phyloP scores from a whole-genome alignment of 2,888 invertebrate species.

The Brachyptera putata region DNA sequence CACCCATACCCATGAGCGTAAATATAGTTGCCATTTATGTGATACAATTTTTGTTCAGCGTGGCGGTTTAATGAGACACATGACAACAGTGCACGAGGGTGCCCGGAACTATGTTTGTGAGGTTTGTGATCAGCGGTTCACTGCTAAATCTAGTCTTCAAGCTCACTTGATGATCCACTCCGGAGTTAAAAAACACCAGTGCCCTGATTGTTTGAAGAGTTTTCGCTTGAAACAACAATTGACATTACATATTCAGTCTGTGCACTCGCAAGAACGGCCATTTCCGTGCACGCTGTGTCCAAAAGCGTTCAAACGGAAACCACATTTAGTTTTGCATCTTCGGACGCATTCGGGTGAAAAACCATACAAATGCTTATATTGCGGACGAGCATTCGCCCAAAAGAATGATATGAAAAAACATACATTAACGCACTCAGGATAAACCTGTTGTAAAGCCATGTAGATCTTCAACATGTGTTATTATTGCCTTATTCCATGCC shows the following conservation, averaged over 20 bases:
- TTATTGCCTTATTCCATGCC: no score
- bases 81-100: conserved; percentile 21
- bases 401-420: no score
- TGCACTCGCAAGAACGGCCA: conserved; percentile 38
- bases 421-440: no score
- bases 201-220: conserved; percentile 21
- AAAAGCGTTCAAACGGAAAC: conserved; percentile 40
- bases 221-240: conserved; percentile 27
- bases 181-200: conserved; percentile 25
- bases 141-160: conserved; percentile 21
- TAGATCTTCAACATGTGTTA: no score
- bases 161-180: conserved; percentile 28
- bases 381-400: conserved; percentile 40
- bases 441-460: no score
- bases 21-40: conserved; percentile 61
- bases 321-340: conserved; percentile 40
- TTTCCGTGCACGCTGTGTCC: conserved; percentile 39
- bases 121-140: conserved; percentile 23
- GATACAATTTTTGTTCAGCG: conserved; percentile 61
- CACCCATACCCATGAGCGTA: conserved; percentile 55
- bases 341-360: conserved; percentile 41
- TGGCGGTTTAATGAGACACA: conserved; percentile 41
- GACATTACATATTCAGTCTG: conserved; percentile 19
- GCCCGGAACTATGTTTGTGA: conserved; percentile 20
- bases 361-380: conserved; percentile 40